These are phyloP conservation scores for Heliangelus exortis DNA, from an alignment of 2,797 vertebrate genomes.

Conservation along the genomic window DNA sequence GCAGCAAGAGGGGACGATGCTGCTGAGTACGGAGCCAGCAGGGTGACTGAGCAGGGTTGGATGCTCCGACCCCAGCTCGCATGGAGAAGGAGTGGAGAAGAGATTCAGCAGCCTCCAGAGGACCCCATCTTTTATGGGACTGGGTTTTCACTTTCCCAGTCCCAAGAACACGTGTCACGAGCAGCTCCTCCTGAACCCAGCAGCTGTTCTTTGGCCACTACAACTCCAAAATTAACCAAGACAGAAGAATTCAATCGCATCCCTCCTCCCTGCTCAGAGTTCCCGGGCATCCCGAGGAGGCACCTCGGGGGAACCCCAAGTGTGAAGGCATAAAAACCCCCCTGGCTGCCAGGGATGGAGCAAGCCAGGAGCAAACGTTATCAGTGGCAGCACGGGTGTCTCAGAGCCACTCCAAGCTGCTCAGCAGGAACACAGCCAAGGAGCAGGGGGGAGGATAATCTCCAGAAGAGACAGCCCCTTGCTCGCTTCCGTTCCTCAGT, in stretches of 20 bases:
- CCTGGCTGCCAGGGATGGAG: background rate
- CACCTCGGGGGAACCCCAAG: background rate
- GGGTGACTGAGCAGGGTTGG: too few species aligned
- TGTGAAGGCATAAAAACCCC: background rate
- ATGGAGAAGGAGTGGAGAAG: background rate
- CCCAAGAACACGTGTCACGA: background rate
- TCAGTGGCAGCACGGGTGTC: background rate
- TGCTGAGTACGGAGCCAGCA: too few species aligned
- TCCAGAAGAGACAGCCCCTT: conserved; percentile 8
- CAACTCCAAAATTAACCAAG: conserved; percentile 27
- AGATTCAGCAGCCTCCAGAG: background rate
- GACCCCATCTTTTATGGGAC: background rate
- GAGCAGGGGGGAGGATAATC: conserved; percentile 27
- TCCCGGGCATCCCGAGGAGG: background rate
- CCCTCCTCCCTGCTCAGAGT: background rate
- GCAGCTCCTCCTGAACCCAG: conserved; percentile 21
- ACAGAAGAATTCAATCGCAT: background rate
- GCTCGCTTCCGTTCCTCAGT: conserved; percentile 37
- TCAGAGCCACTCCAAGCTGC: background rate
- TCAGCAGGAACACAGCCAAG: background rate
- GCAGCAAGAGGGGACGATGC: background rate
- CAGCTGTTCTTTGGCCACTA: conserved; percentile 37
- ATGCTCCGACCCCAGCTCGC: background rate
- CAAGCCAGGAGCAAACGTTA: background rate
- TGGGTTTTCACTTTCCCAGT: background rate